A percentile compares a stretch with the other conserved stretches of the same genome.
Evolutionary conservation across 92 coral and sea anemone species (phyloP).

Genomic region (Siderastrea siderea): DNA sequence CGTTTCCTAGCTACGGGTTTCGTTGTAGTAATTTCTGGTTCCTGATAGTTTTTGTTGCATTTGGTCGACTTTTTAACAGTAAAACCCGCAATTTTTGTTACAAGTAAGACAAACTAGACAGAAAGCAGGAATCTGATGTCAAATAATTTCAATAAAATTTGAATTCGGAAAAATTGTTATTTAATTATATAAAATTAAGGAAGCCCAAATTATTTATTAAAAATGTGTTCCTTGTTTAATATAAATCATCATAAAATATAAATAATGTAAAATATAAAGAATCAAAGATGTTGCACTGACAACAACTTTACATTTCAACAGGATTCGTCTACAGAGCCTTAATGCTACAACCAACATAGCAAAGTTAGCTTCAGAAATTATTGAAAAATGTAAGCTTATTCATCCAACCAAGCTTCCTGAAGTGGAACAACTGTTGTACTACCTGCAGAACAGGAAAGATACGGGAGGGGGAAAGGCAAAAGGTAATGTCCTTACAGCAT

Average conservation of each 20-base stretch:
- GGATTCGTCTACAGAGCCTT: slow-evolving; percentile 95
- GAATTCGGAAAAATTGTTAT: too few relatives aligned
- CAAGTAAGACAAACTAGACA: too few relatives aligned
- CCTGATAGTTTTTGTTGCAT: neutral
- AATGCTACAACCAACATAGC: slow-evolving; percentile 89
- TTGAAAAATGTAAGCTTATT: slow-evolving; percentile 96
- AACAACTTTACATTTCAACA: slow-evolving; percentile 6
- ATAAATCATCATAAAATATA: too few relatives aligned
- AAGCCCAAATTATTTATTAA: too few relatives aligned
- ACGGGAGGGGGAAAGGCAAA: slow-evolving; percentile 47
- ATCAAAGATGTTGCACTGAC: neutral
- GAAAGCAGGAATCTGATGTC: too few relatives aligned
- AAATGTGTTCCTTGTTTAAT: too few relatives aligned
- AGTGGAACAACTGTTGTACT: slow-evolving; percentile 95
- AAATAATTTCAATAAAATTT: neutral
- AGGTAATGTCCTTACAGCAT: neutral
- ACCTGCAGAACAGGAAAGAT: slow-evolving; percentile 93
- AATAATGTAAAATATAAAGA: neutral
- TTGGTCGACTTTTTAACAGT: neutral
- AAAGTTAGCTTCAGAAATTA: slow-evolving; percentile 90
- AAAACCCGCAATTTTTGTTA: neutral
- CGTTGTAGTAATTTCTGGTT: neutral
- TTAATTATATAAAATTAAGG: too few relatives aligned
- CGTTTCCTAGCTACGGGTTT: slow-evolving; percentile 36
- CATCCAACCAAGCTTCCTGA: slow-evolving; percentile 98